Conservation (phyloP, 2,113 vertebrate species). For the Capreolus pygargus region DNA sequence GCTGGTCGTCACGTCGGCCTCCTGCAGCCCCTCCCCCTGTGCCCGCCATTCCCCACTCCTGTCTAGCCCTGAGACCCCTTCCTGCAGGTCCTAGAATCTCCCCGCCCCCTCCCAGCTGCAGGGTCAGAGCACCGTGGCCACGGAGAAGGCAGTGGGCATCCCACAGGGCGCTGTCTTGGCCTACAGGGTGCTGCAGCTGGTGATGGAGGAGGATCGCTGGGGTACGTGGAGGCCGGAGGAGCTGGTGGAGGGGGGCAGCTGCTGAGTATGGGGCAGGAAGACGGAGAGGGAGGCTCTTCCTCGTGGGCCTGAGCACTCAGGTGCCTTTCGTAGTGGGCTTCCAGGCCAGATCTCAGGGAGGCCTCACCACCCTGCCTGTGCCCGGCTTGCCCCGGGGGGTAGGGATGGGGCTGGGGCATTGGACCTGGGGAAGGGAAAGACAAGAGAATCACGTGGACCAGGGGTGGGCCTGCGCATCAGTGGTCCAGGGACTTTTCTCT, state of each 20-base stretch:
- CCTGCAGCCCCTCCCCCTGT: too few relatives aligned
- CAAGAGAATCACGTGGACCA: neutral
- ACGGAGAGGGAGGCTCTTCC: neutral
- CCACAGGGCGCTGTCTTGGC: neutral
- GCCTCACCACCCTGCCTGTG: neutral
- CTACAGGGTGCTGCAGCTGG: neutral
- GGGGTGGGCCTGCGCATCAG: neutral
- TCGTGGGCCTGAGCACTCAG: neutral
- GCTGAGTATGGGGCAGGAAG: too few relatives aligned
- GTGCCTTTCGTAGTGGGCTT: accelerated
- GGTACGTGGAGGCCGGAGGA: neutral
- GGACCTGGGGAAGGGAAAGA: neutral
- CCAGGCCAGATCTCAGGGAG: neutral
- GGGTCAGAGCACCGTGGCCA: neutral
- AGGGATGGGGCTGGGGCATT: neutral
- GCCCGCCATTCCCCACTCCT: too few relatives aligned
- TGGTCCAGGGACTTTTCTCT: neutral
- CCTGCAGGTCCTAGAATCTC: neutral
- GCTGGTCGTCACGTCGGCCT: neutral
- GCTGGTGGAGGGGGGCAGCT: neutral
- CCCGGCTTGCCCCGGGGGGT: neutral
- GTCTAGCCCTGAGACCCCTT: neutral
- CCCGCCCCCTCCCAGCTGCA: neutral
- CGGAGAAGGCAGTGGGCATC: neutral
- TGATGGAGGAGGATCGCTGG: neutral